Evolutionary conservation across 1,140 invertebrate genomes (phyloP), one percentile per base, ranked within the genome.

Genomic region (Brachionus rotundiformis): DNA sequence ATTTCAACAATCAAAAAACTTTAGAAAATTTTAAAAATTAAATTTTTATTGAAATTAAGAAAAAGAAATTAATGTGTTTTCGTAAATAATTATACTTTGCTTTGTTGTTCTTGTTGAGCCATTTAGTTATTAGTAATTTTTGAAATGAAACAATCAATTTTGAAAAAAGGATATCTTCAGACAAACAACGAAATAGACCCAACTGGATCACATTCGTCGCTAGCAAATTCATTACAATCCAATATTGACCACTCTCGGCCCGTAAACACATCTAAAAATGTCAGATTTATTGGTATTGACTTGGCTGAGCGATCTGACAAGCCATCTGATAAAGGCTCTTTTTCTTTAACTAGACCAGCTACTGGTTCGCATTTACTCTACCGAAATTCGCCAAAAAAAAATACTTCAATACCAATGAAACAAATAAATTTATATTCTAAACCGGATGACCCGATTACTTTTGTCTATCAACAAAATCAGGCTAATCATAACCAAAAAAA

Each of bases 241-340:
- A 27, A 44, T 25, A 10, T 44, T 5, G 19, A 41, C 2, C 16
- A 27, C 13, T 25, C 33, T 4, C 68, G 68, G 23, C 25, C 68
- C 7, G 68, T 73, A 11, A 8, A 73, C 25, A 73, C 68, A 73
- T 73, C 68, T 73, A 73, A 73, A 73, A 73, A 73, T 29, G 68
- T 73, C 68, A 73, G 68, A 73, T 73, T 73, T 47, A 41, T 44
- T 73, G 63, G 63, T 16, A 16, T 68, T 3, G 68, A 73, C 25
- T 11, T 73, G 33, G 25, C 19, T 11, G 68, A 73, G 13, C 33
- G 36, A 3, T 44, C 23, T 23, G 68, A 73, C 6, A 73, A 47
- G 19, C 63, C 63, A n/a, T 31, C 63, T 10, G 63, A 68, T 8
- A 68, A 19, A 16, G 63, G 16, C 27, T 7, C 16, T 11, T 68